Base-by-base conservation (phyloP, 2,113 vertebrate species). In the Amazona vittata region DNA sequence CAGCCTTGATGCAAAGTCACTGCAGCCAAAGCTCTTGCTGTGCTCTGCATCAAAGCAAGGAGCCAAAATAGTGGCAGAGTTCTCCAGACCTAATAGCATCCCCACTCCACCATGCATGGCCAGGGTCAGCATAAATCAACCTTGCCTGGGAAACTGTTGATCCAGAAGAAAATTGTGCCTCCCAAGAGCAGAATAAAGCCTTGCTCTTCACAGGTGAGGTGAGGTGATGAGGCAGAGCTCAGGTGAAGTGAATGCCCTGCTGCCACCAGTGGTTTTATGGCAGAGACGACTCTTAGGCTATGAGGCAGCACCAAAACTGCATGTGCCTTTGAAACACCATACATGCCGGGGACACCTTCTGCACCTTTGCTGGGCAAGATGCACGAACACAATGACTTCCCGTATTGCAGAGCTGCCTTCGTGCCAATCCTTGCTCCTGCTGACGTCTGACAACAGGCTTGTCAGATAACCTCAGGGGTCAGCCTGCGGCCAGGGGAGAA, bases 1-100 rank as follows among this genome's bases (percentile, higher is more conserved):
- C n/a, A 83, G 79, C 49, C n/a, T 50, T 6, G 7, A 46, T 71
- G 57, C n/a, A 65, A 7, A 41, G 19, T 47, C 68, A 11, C 47
- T 1, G 0, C 0, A 2, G 44, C 46, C 12, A 4, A 84, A 90
- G 85, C 37, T 43, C 43, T 64, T 9, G 1, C 68, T 68, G 68
- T 0, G 1, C 20, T 59, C 33, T 13, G 20, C 68, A 12, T 4
- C 0, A 0, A 35, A 44, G 60, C 0, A 0, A 79, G 44, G 46
- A 63, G 43, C 19, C 0, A 1, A 71, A 44, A 59, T 76, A 57
- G 65, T 52, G 78, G 33, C 16, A 17, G n/a, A 59, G 37, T 6
- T 52, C 35, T 79, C 52, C 77, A 76, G 41, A 13, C 8, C 26
- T 0, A 0, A 16, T 0, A 8, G 39, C 9, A 4, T 37, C 71